Percentiles rank a stretch among this genome's conserved stretches.
phyloP scores from a whole-genome alignment of 2,888 invertebrate species.

The Dromius quadrimaculatus region DNA sequence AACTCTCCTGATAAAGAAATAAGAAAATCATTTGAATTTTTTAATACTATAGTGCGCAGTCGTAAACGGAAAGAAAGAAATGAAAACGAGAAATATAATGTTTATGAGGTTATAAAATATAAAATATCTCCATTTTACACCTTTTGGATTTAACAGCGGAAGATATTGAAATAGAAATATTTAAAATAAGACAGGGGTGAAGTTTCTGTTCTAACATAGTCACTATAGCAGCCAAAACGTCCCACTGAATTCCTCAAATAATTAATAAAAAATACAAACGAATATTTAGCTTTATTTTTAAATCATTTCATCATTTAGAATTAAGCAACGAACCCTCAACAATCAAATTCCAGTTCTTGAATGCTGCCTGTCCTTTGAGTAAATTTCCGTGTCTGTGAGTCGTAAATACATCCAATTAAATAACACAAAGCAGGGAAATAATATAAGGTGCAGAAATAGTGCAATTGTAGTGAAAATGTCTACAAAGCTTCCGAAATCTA shows the following conservation, averaged over 20 bases:
- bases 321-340: no score
- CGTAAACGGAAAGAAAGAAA: slow-evolving; percentile 7
- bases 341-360: no score
- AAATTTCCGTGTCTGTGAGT: no score
- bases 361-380: no score
- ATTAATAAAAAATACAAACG: no score
- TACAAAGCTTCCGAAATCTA: slow-evolving; percentile 29
- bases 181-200: no score
- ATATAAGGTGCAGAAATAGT: slow-evolving; percentile 24
- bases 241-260: no score
- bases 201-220: no score
- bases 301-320: no score
- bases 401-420: slow-evolving; percentile 39
- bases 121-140: slow-evolving; percentile 9
- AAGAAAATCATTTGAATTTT: slow-evolving; percentile 3
- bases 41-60: not conserved
- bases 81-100: slow-evolving; percentile 21
- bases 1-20: not conserved
- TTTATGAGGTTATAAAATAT: slow-evolving; percentile 17
- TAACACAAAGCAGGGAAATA: slow-evolving; percentile 24
- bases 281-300: no score
- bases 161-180: slow-evolving; percentile 3
- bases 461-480: slow-evolving; percentile 38
- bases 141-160: no score
- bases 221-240: no score